phyloP scores from a whole-genome alignment of 2,113 vertebrate genomes.

The Etheostoma cragini region DNA sequence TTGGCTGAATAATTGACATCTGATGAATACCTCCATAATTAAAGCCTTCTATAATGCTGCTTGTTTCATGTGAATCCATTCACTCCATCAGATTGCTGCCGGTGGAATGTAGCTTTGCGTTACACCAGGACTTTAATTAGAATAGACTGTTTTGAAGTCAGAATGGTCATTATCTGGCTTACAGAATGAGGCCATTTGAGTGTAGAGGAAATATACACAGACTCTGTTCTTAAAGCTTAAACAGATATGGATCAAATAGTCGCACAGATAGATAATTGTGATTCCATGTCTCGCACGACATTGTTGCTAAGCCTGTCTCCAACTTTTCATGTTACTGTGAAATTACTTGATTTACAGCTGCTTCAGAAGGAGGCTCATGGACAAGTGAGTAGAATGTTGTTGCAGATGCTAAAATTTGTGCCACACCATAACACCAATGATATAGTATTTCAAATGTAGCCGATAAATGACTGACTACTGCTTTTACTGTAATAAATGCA shows the following conservation, averaged over 20 bases:
- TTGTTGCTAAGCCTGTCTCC: constrained; percentile 54
- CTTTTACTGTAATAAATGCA: background rate
- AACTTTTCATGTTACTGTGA: constrained; percentile 58
- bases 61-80: constrained; percentile 61
- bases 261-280: constrained; percentile 57
- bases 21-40: constrained; percentile 66
- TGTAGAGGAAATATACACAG: constrained; percentile 24
- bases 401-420: constrained; percentile 28
- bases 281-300: constrained; percentile 53
- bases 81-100: constrained; percentile 71
- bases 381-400: constrained; percentile 40
- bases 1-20: constrained; percentile 58
- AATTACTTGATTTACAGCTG: constrained; percentile 59
- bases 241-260: constrained; percentile 65
- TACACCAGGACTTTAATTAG: constrained; percentile 75
- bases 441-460: constrained; percentile 7
- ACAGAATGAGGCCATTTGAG: constrained; percentile 55
- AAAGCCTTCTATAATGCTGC: constrained; percentile 58
- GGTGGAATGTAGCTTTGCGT: constrained; percentile 71
- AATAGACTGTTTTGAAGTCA: constrained; percentile 74
- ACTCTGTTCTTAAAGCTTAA: constrained; percentile 56
- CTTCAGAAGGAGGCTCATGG: constrained; percentile 35
- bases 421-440: constrained; percentile 22
- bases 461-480: constrained; percentile 19
- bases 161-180: constrained; percentile 67